Conservation (phyloP, 2,888 invertebrate genomes). For the Scaptomyza flava region DNA sequence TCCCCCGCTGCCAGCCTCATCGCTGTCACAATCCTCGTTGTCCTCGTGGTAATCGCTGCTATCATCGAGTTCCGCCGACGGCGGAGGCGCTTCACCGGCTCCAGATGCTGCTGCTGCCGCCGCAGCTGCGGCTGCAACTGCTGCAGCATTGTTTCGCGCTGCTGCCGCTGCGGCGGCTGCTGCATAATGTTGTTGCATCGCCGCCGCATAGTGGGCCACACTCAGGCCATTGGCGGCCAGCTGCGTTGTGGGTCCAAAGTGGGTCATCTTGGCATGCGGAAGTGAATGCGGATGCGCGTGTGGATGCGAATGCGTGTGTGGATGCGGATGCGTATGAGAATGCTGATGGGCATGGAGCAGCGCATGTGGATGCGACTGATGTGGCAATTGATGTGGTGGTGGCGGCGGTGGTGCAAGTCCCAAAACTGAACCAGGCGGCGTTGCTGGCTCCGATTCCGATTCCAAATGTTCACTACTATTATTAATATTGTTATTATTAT, state of each 20-base stretch:
- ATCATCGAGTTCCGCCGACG: constrained; percentile 78
- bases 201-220: constrained; percentile 82
- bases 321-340: too few species aligned
- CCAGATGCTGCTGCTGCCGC: constrained; percentile 37
- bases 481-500: constrained; percentile 37
- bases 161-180: constrained; percentile 80
- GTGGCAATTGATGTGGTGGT: constrained; percentile 28
- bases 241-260: constrained; percentile 70
- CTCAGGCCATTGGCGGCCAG: constrained; percentile 79
- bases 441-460: constrained; percentile 26
- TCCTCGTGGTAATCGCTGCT: constrained; percentile 83
- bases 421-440: constrained; percentile 27
- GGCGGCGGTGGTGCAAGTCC: constrained; percentile 43
- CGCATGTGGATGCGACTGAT: constrained; percentile 55
- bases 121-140: constrained; percentile 61
- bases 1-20: constrained; percentile 76
- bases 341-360: constrained; percentile 51
- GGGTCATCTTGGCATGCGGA: constrained; percentile 70
- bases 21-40: constrained; percentile 82
- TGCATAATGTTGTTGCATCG: constrained; percentile 82
- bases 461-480: constrained; percentile 44
- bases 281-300: constrained; percentile 56
- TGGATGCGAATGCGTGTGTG: constrained; percentile 34
- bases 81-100: constrained; percentile 55
- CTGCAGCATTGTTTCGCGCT: constrained; percentile 74